These are phyloP conservation scores for Spinus olivaceus DNA, from an alignment of 2,797 vertebrate species.

Conservation along the genomic window DNA sequence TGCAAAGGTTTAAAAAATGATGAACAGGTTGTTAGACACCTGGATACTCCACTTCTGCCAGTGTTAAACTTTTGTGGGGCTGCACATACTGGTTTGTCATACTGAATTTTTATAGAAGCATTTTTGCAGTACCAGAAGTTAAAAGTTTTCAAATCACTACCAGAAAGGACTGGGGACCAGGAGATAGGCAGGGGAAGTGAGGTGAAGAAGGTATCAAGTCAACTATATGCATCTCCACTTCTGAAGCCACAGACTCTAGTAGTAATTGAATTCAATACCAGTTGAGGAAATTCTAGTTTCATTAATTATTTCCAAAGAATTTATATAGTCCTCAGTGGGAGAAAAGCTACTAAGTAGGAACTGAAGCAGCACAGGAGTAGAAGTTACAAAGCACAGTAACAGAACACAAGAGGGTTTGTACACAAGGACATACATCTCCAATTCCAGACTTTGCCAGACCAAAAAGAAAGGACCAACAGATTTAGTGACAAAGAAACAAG, in stretches of 20 bases:
- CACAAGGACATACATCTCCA: not conserved
- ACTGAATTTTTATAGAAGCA: not conserved
- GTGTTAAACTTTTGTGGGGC: not conserved
- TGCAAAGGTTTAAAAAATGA: not conserved
- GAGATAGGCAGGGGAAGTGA: not conserved
- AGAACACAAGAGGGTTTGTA: accelerated
- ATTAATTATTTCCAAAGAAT: constrained; percentile 19
- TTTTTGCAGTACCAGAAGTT: not conserved
- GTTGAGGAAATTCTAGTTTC: not conserved
- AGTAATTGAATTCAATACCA: not conserved
- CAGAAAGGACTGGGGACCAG: not conserved
- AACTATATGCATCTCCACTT: not conserved
- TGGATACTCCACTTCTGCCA: not conserved
- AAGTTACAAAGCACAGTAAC: not conserved
- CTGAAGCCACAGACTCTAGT: not conserved
- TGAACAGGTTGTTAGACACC: not conserved
- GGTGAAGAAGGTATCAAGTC: not conserved
- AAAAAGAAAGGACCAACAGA: not conserved
- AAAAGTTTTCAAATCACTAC: not conserved
- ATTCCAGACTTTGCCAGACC: not conserved
- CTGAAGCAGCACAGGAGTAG: not conserved
- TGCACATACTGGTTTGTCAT: not conserved
- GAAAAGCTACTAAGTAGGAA: not conserved
- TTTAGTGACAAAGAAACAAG: not conserved
- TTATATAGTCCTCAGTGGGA: not conserved